Evolutionary conservation across 1,140 invertebrate genomes (phyloP), one percentile per base, ranked within the genome.

Genomic region (Chrysopa pallens): DNA sequence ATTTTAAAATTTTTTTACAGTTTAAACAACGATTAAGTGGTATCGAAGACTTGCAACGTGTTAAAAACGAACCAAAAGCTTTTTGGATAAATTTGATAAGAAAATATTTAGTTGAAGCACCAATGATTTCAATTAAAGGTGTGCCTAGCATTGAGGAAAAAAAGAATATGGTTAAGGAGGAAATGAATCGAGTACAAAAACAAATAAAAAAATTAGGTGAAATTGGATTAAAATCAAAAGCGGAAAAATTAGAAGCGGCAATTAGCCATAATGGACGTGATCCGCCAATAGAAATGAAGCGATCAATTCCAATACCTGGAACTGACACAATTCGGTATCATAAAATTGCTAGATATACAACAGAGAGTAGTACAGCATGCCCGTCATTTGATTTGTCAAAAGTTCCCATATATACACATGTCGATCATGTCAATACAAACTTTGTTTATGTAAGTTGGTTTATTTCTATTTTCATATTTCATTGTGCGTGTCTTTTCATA

Each of bases 371-470:
- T 3, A 58, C 68, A n/a, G 59, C 70, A 43, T 72, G 74, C 55
- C 59, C 72, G 4, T 56, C 67, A 49, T 73, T 85, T 47, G 68
- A 76, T 53, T 59, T 83, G 8, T 58, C 61, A 8, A 62, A 76
- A 36, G 56, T 84, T n/a, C 81, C 83, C 14, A 64, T 86, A 40
- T 79, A 72, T 52, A 78, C 84, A 3, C 76, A 83, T 48, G 63
- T 89, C 37, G 80, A 90, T 67, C 73, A 84, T 53, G 62, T 87
- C 8, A 73, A 80, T 45, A 84, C 82, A 1, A 84, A 85, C 55
- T 90, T 91, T 66, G 73, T 89, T 47, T 81, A 87, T 63, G 84
- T 89, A 59, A 72, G 77, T 73, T 39, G n/a, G n/a, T n/a, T n/a
- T n/a, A n/a, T 47, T 46, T 36, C 51, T 43, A 48, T 13, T 23